Evolutionary conservation across 23 tunicate species (phyloP).

Genomic region (Trididemnum miniatum): DNA sequence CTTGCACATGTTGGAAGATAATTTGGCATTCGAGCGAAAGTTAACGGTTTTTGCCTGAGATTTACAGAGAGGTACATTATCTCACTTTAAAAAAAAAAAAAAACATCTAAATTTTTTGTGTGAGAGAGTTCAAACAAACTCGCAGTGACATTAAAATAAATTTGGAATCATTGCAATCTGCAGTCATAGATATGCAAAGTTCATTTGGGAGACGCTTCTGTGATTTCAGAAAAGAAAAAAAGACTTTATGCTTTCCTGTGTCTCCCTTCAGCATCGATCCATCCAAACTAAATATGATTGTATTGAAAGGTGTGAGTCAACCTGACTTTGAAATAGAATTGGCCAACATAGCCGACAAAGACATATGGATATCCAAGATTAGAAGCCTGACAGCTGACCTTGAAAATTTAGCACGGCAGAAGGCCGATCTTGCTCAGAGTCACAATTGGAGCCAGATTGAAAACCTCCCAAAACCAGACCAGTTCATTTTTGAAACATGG

Average conservation of each 20-base stretch:
- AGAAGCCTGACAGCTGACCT: constrained; percentile 46
- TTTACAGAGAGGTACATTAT: constrained; percentile 43
- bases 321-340: constrained; percentile 43
- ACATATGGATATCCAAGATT: constrained; percentile 46
- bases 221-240: constrained; percentile 37
- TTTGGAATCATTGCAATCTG: constrained; percentile 30
- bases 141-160: constrained; percentile 30
- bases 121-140: constrained; percentile 37
- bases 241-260: constrained; percentile 37
- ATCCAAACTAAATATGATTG: constrained; percentile 27
- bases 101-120: too few relatives aligned
- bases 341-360: constrained; percentile 49
- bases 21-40: constrained; percentile 37
- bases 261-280: constrained; percentile 35
- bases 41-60: constrained; percentile 39
- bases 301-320: constrained; percentile 37
- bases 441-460: constrained; percentile 33
- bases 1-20: constrained; percentile 39
- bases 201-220: constrained; percentile 36
- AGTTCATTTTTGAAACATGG: constrained; percentile 31
- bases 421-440: constrained; percentile 32
- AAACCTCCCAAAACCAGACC: constrained; percentile 39
- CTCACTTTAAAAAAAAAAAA: too few relatives aligned
- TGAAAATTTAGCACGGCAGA: constrained; percentile 38
- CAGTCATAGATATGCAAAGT: constrained; percentile 33